Evolutionary conservation across 2,113 vertebrate genomes (phyloP).

Genomic region (Cyanoderma ruficeps): DNA sequence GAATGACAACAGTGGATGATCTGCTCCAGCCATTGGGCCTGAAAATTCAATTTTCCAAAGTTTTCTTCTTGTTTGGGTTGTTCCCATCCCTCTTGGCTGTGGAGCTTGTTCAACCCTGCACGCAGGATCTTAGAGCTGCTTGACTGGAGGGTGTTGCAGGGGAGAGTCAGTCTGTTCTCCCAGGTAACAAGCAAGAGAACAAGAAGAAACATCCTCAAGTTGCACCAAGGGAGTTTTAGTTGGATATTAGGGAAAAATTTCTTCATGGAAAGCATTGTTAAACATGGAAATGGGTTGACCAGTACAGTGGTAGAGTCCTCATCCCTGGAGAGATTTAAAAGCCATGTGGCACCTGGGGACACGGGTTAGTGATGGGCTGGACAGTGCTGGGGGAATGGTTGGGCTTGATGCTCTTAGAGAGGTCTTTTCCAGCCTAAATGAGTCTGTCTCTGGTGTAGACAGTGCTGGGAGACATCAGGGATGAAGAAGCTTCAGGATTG

Average conservation of each 20-base stretch:
- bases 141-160: background rate
- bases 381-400: background rate
- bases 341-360: accelerated
- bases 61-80: background rate
- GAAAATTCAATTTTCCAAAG: background rate
- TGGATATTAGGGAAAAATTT: background rate
- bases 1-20: background rate
- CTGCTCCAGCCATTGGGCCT: background rate
- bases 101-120: background rate
- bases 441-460: background rate
- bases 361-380: background rate
- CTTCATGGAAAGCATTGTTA: background rate
- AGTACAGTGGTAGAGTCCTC: background rate
- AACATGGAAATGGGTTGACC: background rate
- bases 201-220: background rate
- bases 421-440: background rate
- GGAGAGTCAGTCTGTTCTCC: background rate
- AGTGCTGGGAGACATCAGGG: accelerated
- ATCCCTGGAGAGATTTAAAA: background rate
- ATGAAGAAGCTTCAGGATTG: background rate
- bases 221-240: background rate
- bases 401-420: background rate
- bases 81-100: accelerated
- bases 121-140: background rate
- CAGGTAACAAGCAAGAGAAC: background rate